Base-by-base conservation (phyloP, 2,888 invertebrate species). In the Cryptus armator region DNA sequence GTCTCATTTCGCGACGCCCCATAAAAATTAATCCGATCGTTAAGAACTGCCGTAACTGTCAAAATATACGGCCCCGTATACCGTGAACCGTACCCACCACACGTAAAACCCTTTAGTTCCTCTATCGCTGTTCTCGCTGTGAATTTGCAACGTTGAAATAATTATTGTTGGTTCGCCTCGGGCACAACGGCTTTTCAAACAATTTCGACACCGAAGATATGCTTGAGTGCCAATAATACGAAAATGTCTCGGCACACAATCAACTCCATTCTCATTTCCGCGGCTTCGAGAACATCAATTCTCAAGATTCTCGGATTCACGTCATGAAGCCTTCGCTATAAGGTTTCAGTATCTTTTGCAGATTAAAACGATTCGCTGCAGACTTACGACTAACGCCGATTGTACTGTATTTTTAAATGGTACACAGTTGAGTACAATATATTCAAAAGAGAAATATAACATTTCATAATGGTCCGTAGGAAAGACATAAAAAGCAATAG, bases 21-120 rank as follows among this genome's bases (percentile, higher is more conserved):
- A 89, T 92, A 91, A 92, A 92, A 92, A 92, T 92, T 92, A 92
- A 92, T 92, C 91, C 89, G 90, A 90, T 90, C 91, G 91, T 91
- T 91, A 91, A 90, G 86, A 85, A 86, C 81, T 85, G 89, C 88
- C 87, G 87, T 90, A 90, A 91, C 89, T 90, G 90, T 89, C 89
- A 87, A 91, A 91, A 90, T 91, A 92, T 91, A 92, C 88, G 89
- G 85, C 88, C 88, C 85, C 74, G 85, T 88, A 87, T 87, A 88
- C 37, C 59, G 24, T 46, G 14, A 19, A 64, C 44, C 84, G 81
- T 79, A 72, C 86, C 77, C 80, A 32, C 78, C 74, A 46, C 59
- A 62, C 43, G 53, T 72, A 70, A 83, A 80, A 53, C 72, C 76
- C 48, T 10, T 62, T 72, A 66, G 37, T 43, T 66, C 24, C 53